phyloP scores from a whole-genome alignment of 2,113 vertebrate genomes.

The Trichechus manatus region DNA sequence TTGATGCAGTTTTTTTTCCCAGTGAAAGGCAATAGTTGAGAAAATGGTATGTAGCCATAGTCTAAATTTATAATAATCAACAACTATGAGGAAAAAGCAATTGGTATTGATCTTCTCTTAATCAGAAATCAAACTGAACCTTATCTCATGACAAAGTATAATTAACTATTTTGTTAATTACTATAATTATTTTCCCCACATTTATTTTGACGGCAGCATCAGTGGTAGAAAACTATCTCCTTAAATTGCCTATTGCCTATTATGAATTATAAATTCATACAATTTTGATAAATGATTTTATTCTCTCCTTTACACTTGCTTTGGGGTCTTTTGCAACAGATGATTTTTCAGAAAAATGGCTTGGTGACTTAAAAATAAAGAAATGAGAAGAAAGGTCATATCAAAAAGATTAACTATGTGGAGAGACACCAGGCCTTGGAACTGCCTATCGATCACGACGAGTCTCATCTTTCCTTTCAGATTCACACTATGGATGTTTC shows the following conservation, averaged over 20 bases:
- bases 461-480: conserved; percentile 29
- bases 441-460: conserved; percentile 64
- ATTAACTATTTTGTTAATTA: conserved; percentile 89
- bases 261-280: conserved; percentile 88
- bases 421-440: conserved; percentile 63
- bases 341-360: conserved; percentile 80
- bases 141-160: conserved; percentile 86
- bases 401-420: conserved; percentile 76
- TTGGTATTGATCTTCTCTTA: conserved; percentile 85
- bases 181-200: conserved; percentile 85
- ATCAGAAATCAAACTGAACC: conserved; percentile 87
- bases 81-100: conserved; percentile 75
- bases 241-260: conserved; percentile 86
- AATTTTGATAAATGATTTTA: conserved; percentile 87
- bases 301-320: conserved; percentile 83
- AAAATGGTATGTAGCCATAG: conserved; percentile 57
- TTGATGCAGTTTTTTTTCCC: conserved; percentile 49
- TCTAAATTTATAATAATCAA: conserved; percentile 71
- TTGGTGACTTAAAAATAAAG: conserved; percentile 82
- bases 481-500: conserved; percentile 60
- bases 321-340: conserved; percentile 79
- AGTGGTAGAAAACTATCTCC: conserved; percentile 85
- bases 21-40: conserved; percentile 51
- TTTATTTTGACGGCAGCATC: conserved; percentile 88
- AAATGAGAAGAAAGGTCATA: conserved; percentile 80